Evolutionary conservation across 2,797 vertebrate species (phyloP).

Genomic region (Eulemur mongoz): DNA sequence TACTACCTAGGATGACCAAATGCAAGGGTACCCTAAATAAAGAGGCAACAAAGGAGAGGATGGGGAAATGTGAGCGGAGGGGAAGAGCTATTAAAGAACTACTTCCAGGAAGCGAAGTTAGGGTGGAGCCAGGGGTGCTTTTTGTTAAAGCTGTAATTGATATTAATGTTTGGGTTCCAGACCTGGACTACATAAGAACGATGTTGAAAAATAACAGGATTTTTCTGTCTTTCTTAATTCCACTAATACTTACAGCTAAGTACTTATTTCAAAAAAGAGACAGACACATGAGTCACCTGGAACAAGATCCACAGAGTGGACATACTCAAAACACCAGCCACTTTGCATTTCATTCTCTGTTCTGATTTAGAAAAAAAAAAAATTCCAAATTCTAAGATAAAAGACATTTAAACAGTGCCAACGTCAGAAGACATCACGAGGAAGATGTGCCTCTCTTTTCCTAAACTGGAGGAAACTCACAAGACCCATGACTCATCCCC

Average conservation of each 20-base stretch:
- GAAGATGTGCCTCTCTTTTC: constrained; percentile 7
- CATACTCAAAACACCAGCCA: constrained; percentile 18
- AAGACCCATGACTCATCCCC: constrained; percentile 44
- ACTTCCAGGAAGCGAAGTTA: not conserved
- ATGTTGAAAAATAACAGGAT: constrained; percentile 50
- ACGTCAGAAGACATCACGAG: not conserved
- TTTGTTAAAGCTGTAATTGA: not conserved
- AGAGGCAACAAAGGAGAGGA: not conserved
- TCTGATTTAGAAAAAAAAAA: not conserved
- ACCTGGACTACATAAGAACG: not conserved
- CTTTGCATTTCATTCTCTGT: constrained; percentile 37
- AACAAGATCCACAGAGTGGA: not conserved
- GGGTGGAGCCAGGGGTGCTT: not conserved
- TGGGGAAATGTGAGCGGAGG: too few relatives aligned
- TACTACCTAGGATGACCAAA: not conserved
- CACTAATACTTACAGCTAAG: constrained; percentile 11
- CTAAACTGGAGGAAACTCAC: constrained; percentile 7
- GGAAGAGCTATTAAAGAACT: not conserved
- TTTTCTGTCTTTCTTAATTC: constrained; percentile 57
- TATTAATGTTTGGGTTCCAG: constrained; percentile 17
- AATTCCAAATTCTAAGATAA: not conserved
- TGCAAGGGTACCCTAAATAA: not conserved
- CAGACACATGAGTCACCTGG: constrained; percentile 66
- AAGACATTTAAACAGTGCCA: not conserved
- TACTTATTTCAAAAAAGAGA: constrained; percentile 51